Conservation (phyloP, 2,797 vertebrate genomes). For the Poecilia velifera region DNA sequence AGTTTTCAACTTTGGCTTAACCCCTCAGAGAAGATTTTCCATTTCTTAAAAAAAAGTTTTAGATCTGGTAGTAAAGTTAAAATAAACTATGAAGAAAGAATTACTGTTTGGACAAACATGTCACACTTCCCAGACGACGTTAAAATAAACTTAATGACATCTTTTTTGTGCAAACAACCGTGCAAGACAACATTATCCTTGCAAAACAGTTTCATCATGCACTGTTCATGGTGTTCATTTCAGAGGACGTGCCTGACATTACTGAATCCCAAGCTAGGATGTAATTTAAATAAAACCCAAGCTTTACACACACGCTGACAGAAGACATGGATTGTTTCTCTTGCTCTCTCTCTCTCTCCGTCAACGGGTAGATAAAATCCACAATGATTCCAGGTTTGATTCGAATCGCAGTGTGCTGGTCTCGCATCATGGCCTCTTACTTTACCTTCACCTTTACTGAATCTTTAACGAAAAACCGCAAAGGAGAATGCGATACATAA, state of each 20-base stretch:
- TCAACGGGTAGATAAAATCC: neutral
- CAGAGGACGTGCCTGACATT: conserved; percentile 40
- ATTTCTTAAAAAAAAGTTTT: neutral
- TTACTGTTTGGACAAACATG: conserved; percentile 11
- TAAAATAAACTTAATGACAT: conserved; percentile 32
- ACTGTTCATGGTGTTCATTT: conserved; percentile 42
- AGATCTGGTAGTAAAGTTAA: conserved; percentile 2
- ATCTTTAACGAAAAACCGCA: neutral
- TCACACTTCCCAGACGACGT: conserved; percentile 10
- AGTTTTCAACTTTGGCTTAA: neutral
- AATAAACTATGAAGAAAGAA: conserved; percentile 7
- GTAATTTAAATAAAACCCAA: conserved; percentile 34
- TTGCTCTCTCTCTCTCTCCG: neutral
- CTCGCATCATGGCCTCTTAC: neutral
- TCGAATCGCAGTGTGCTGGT: neutral
- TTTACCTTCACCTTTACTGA: neutral
- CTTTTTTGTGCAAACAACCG: conserved; percentile 44
- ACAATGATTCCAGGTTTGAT: neutral
- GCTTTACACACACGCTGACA: conserved; percentile 12
- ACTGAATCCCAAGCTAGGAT: conserved; percentile 25
- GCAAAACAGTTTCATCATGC: conserved; percentile 63
- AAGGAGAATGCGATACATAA: neutral
- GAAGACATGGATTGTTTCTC: neutral
- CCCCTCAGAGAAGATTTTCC: neutral
- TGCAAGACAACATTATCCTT: conserved; percentile 46